A percentile compares a stretch with the other conserved stretches of the same genome.
Evolutionary conservation across 2,113 vertebrate genomes (phyloP).

Genomic region (Muntiacus reevesi): DNA sequence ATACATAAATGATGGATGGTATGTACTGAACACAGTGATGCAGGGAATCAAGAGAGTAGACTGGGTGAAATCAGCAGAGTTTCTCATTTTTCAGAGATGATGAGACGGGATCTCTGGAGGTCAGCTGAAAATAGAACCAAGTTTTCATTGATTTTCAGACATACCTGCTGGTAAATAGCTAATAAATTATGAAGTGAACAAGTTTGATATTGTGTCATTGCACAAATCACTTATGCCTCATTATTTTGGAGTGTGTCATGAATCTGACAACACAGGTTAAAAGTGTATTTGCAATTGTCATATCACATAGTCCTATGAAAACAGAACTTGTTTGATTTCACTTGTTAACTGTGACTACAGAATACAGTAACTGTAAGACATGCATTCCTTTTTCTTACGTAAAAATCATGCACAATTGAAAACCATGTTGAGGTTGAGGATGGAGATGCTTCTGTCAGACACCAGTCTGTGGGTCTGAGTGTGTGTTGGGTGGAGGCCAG

Average conservation of each 20-base stretch:
- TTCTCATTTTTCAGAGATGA: not conserved
- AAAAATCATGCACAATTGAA: not conserved
- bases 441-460: not conserved
- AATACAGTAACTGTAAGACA: not conserved
- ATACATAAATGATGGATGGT: not conserved
- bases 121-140: not conserved
- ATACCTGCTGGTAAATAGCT: not conserved
- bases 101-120: not conserved
- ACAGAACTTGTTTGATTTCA: not conserved
- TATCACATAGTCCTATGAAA: not conserved
- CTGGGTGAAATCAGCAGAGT: not conserved
- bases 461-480: not conserved
- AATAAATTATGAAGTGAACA: not conserved
- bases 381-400: not conserved
- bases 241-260: not conserved
- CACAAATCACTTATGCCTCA: not conserved
- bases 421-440: not conserved
- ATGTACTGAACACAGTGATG: not conserved
- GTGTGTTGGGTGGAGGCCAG: not conserved
- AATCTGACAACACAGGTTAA: not conserved
- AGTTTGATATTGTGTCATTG: not conserved
- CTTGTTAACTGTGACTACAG: not conserved
- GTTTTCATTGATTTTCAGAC: constrained; percentile 1
- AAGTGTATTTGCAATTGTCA: not conserved
- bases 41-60: not conserved